A percentile compares a stretch with the other conserved stretches of the same genome.
Conservation (phyloP, 2,113 vertebrate genomes). For the Varanus salvator region DNA sequence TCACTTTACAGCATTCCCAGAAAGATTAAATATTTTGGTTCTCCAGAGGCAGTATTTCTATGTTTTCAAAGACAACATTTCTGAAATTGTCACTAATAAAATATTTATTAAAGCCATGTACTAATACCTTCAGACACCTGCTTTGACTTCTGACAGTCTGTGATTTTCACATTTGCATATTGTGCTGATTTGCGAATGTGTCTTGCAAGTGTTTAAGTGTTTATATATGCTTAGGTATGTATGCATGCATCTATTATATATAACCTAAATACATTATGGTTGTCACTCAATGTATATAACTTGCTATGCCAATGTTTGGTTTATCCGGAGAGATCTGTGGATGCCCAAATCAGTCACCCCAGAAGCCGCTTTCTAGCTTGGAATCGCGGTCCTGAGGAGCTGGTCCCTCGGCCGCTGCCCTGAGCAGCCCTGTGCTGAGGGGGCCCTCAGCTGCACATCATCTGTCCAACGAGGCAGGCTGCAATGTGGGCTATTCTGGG, state of each 20-base stretch:
- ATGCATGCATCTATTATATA: conserved; percentile 29
- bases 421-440: no score
- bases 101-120: conserved; percentile 80
- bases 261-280: background rate
- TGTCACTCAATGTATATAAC: background rate
- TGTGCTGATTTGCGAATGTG: conserved; percentile 71
- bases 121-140: conserved; percentile 82
- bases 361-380: background rate
- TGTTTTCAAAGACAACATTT: conserved; percentile 82
- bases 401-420: no score
- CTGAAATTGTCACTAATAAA: conserved; percentile 83
- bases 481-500: background rate
- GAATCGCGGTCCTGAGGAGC: no score
- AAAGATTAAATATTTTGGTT: conserved; percentile 82
- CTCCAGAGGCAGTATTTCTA: conserved; percentile 79
- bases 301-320: background rate
- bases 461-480: background rate
- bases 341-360: no score
- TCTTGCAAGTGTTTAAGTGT: conserved; percentile 27
- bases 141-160: conserved; percentile 76
- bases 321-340: background rate
- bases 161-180: conserved; percentile 80
- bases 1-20: conserved; percentile 80
- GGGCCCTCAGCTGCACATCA: no score
- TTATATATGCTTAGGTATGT: background rate